These are phyloP conservation scores for zebrafish (Danio rerio) DNA, from an alignment of 2,113 vertebrate genomes.

Conservation along the genomic window GRCz12tu NC_133191.1:8742501-8743000, in stretches of 20 bases:
- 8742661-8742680: conserved; percentile 23
- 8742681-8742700: conserved; percentile 15
- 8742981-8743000: too few relatives aligned
- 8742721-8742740: neutral
- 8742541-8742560: neutral
- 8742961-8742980: too few relatives aligned
- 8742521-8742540: neutral
- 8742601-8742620: neutral
- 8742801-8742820: neutral
- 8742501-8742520: neutral
- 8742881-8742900: too few relatives aligned
- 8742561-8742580: neutral
- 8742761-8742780: neutral
- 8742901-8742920: too few relatives aligned
- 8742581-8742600: neutral
- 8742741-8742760: neutral
- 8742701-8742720: conserved; percentile 17
- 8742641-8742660: neutral
- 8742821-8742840: neutral
- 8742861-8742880: too few relatives aligned
- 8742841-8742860: too few relatives aligned
- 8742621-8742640: conserved; percentile 32
- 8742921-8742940: too few relatives aligned
- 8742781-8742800: neutral
- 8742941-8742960: too few relatives aligned